Base-by-base conservation (phyloP, 2,888 invertebrate species). In the Agriopis marginaria region DNA sequence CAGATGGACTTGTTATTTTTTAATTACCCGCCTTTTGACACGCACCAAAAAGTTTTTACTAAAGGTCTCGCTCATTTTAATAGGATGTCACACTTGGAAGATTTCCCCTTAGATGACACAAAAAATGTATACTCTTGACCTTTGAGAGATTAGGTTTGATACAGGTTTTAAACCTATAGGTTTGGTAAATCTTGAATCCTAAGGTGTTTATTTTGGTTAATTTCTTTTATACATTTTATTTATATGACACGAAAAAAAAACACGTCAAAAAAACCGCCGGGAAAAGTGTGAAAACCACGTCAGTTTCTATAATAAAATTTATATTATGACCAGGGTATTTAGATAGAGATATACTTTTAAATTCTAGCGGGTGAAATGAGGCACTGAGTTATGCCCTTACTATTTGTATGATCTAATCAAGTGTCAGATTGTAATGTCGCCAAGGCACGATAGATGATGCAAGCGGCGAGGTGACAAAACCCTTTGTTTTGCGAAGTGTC, bases 401-500 rank as follows among this genome's bases (percentile, higher is more conserved):
- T 32, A 32, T 32, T 32, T 17, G 12, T 66, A 47, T 61, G 63
- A 67, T 63, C 63, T 68, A 56, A 56, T 54, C 45, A 62, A 58
- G 2, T 54, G 10, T 51, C 51, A 55, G 10, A 32, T 32, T 44
- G n/a, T n/a, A 47, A 3, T 64, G 12, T 44, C 32, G 50, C 55
- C 56, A n/a, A 23, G 39, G 45, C 56, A 53, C 63, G 63, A 51
- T 53, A n/a, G 63, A 64, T 67, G 70, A 68, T 64, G 69, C 58
- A 74, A 76, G 61, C 12, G 50, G 65, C 53, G 60, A n/a, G 23
- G 69, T 77, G 77, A 78, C 80, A 79, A 77, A 74, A 77, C 70
- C 74, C 75, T 79, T 81, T 81, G 83, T 82, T 83, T 84, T 83
- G 79, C 75, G 71, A 79, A 80, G 83, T 77, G 82, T 88, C 88